Base-by-base conservation (phyloP, 30 jellyfish, hydroid and myxozoan species). In the Hydractinia echinata region DNA sequence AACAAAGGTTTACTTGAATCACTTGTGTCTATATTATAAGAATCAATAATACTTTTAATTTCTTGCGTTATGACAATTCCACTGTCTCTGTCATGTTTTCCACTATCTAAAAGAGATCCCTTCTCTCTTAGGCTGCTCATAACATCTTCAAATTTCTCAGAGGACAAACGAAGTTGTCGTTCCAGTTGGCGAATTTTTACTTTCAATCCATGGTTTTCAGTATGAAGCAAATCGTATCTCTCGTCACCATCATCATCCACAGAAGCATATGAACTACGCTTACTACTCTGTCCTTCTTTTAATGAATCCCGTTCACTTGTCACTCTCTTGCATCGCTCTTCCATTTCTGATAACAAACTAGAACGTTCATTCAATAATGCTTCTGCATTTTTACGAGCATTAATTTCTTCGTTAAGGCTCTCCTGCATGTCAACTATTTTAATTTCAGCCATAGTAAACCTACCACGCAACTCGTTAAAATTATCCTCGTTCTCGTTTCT, bases 351-450 rank as follows among this genome's bases (percentile, higher is more conserved):
- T 6, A 80, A 51, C 44, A 80, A 53, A 39, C 55, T 48, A 66
- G 84, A 62, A n/a, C 87, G 87, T 66, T 80, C 87, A 8, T 80
- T 84, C 61, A 80, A 66, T 5, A 66, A 52, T 80, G 18, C 55
- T 61, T 80, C 52, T 19, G 87, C 67, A 20, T 80, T 80, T n/a
- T 16, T 49, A 80, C 67, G 87, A 9, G 84, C 73, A 48, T 80
- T 52, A 1, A 19, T 15, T 80, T 80, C 87, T 48, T 49, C 55
- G 11, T 14, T 6, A 19, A 21, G 21, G 16, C 67, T 80, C n/a
- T 68, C 67, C 51, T 80, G 84, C 0, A 67, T 11, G 19, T 62
- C 87, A n/a, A 10, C 21, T n/a, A 80, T 20, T 15, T 66, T 67
- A 67, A 54, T 4, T 20, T 80, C 54, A 64, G 66, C 39, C 81